Base-by-base conservation (phyloP, 2,888 invertebrate species). In the Nyleta sp. region DNA sequence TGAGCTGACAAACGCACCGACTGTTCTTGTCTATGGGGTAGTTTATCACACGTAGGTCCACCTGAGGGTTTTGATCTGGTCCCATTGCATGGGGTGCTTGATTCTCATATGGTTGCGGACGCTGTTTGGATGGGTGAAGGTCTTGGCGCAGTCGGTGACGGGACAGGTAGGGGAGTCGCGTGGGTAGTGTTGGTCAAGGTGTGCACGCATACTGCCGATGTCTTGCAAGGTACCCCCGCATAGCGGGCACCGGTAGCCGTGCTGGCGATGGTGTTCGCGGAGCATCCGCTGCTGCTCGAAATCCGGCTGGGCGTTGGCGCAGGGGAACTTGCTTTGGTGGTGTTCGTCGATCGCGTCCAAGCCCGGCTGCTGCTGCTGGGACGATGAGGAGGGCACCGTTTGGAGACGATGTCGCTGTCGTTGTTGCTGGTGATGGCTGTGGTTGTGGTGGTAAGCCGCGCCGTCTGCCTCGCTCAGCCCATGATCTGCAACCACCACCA, bases 81-180 rank as follows among this genome's bases (percentile, higher is more conserved):
- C 95, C 96, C 96, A 96, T 88, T 96, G 95, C 83, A 93, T 92
- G 52, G 95, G 94, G 91, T 96, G 96, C 91, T 96, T 96, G 87
- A 95, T 93, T 84, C 96, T 92, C 96, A 96, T 96, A 91, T 96
- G 96, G 92, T 96, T 96, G 86, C 96, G 93, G 83, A 96, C 96
- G 72, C 96, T 96, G 92, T 96, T 96, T 79, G 96, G 96, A 91
- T 96, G 96, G 78, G 95, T 94, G 91, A 96, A 96, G 83, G 93
- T 92, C 80, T 95, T 93, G 64, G 94, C 94, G 91, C 96, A 96
- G 81, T 94, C 92, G 72, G 93, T 91, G 65, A 96, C 96, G 40
- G 96, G 96, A 91, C 96, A 96, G 81, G 94, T 93, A 81, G 95
- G 95, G 89, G 95, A 95, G 92, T 96, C 96, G 86, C 96, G 94